A percentile compares a stretch with the other conserved stretches of the same genome.
These are phyloP conservation scores for Parus major DNA, from an alignment of 2,113 vertebrate genomes.

Conservation along the genomic window DNA sequence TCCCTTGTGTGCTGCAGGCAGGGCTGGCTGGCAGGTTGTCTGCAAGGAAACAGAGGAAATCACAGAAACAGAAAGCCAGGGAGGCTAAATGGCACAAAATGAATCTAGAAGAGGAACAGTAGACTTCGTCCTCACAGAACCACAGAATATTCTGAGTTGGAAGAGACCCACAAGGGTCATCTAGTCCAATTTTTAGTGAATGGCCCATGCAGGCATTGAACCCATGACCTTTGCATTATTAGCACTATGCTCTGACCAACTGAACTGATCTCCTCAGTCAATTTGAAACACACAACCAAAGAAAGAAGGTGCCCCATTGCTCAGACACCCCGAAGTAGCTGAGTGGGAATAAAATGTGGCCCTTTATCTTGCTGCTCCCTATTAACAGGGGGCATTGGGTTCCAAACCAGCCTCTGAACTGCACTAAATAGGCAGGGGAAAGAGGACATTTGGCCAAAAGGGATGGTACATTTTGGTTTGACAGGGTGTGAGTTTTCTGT, in stretches of 20 bases:
- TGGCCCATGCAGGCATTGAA: background rate
- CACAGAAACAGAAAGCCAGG: background rate
- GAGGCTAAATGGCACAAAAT: background rate
- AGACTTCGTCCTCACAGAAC: background rate
- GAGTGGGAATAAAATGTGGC: background rate
- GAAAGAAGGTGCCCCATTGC: background rate
- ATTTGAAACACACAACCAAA: background rate
- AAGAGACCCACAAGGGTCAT: background rate
- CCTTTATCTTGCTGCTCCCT: background rate
- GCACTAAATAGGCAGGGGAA: background rate
- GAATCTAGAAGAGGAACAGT: background rate
- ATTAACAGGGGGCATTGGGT: background rate
- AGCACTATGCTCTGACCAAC: background rate
- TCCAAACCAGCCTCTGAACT: rapidly evolving
- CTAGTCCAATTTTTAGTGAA: background rate
- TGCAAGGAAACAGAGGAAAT: background rate
- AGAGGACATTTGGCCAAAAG: background rate
- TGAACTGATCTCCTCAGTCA: background rate
- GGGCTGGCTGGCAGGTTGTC: background rate
- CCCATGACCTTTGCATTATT: background rate
- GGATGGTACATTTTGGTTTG: background rate
- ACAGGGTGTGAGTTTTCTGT: background rate
- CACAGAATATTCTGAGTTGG: background rate
- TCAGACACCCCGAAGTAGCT: background rate
- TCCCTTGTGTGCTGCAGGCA: background rate